Percentiles rank a stretch among this genome's conserved stretches.
Conservation (phyloP, 1,140 invertebrate species). For the Orchesella cincta region DNA sequence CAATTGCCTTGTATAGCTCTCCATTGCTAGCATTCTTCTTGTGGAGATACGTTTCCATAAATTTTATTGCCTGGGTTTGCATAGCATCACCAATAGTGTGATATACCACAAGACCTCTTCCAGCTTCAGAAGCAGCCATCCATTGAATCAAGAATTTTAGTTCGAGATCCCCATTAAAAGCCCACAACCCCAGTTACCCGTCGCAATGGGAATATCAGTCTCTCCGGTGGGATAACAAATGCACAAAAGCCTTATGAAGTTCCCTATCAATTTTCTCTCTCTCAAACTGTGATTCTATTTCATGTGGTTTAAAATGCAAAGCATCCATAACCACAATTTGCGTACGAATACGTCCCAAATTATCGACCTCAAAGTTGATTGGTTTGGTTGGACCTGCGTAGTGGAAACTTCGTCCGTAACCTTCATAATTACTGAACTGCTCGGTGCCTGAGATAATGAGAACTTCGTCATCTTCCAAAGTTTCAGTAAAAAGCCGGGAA, state of each 20-base stretch:
- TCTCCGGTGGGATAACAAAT: background rate
- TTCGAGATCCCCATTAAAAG: background rate
- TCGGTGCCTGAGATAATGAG: slow-evolving; percentile 80
- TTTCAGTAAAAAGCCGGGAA: slow-evolving; percentile 83
- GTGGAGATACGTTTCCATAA: background rate
- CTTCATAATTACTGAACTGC: slow-evolving; percentile 79
- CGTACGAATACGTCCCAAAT: background rate
- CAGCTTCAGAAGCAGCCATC: background rate
- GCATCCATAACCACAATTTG: background rate
- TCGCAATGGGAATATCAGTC: background rate
- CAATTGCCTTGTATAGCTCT: background rate
- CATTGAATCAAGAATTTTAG: background rate
- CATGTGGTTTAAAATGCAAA: background rate
- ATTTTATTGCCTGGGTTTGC: background rate
- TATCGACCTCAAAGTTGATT: too few species aligned
- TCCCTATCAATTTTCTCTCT: background rate
- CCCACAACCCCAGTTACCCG: too few species aligned
- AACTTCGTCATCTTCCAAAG: slow-evolving; percentile 76
- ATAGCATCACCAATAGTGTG: background rate
- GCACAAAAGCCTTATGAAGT: background rate
- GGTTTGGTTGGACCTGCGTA: slow-evolving; percentile 64
- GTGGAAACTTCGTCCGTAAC: slow-evolving; percentile 79
- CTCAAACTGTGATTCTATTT: background rate
- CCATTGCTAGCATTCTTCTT: background rate
- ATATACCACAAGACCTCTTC: background rate